Conservation (phyloP, 2,113 vertebrate species). For the Coryphaenoides rupestris region DNA sequence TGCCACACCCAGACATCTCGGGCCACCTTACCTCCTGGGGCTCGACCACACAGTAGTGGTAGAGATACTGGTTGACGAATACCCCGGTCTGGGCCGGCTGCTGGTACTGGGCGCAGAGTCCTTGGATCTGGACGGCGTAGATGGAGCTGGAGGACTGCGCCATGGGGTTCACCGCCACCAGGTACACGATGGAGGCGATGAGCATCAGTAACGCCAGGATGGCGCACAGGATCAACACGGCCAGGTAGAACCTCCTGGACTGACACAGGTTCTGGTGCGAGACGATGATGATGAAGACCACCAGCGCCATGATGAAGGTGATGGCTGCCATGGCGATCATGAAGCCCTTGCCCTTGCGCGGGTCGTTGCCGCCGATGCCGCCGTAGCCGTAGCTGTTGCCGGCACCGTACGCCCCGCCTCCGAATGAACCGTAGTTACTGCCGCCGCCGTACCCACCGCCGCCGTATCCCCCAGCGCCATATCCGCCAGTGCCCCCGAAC, state of each 20-base stretch:
- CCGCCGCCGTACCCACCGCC: not conserved
- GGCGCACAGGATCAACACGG: slow-evolving; percentile 72
- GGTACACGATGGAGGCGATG: slow-evolving; percentile 84
- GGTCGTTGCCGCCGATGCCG: slow-evolving; percentile 79
- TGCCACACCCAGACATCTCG: not conserved
- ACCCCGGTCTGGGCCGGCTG: slow-evolving; percentile 38
- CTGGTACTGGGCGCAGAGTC: slow-evolving; percentile 79
- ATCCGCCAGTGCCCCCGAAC: slow-evolving; percentile 50
- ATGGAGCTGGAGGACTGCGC: slow-evolving; percentile 78
- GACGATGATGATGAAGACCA: slow-evolving; percentile 78
- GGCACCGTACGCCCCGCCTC: slow-evolving; percentile 36
- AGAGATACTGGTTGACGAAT: slow-evolving; percentile 83
- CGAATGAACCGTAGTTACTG: slow-evolving; percentile 28
- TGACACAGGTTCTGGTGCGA: slow-evolving; percentile 69
- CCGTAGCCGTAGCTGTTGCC: slow-evolving; percentile 28
- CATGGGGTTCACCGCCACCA: slow-evolving; percentile 83
- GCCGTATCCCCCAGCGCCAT: slow-evolving; percentile 18
- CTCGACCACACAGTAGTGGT: slow-evolving; percentile 91
- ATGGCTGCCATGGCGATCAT: slow-evolving; percentile 82
- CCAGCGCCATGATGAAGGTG: slow-evolving; percentile 72
- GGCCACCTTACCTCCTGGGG: slow-evolving; percentile 83
- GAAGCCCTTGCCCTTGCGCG: slow-evolving; percentile 81
- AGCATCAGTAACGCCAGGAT: slow-evolving; percentile 78
- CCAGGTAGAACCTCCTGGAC: slow-evolving; percentile 81
- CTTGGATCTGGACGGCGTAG: slow-evolving; percentile 71